These are phyloP conservation scores for Plutomurus gul DNA, from an alignment of 1,140 invertebrate genomes.

Conservation along the genomic window DNA sequence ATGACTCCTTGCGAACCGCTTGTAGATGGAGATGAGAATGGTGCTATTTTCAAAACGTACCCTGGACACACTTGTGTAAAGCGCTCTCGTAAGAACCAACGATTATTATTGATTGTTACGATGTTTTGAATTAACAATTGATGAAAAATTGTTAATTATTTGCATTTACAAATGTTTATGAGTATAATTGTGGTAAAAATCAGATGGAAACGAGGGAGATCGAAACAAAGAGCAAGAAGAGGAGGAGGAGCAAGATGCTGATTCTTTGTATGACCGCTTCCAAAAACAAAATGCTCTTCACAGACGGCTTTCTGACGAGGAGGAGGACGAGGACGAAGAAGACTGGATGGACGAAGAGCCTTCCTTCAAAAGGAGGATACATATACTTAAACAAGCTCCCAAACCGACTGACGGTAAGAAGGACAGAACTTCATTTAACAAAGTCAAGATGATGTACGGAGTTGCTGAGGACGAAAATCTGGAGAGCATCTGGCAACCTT, in stretches of 20 bases:
- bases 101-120: not conserved
- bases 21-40: not conserved
- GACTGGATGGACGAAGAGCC: not conserved
- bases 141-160: too few species aligned
- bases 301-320: not conserved
- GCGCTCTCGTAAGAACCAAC: not conserved
- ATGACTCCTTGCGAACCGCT: constrained; percentile 43
- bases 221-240: not conserved
- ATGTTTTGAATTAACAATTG: too few species aligned
- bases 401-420: not conserved
- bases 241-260: not conserved
- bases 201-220: not conserved
- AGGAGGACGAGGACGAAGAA: not conserved
- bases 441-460: constrained; percentile 33
- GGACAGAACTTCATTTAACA: not conserved
- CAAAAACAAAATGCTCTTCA: not conserved
- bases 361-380: too few species aligned
- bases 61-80: constrained; percentile 7
- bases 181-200: not conserved
- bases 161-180: not conserved
- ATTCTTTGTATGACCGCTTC: not conserved
- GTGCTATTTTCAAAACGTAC: constrained; percentile 33
- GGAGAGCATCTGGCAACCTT: constrained; percentile 33
- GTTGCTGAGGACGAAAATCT: constrained; percentile 29
- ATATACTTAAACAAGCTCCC: not conserved